Conservation (phyloP, 1,140 invertebrate species). For the Geopemphigus sp. region DNA sequence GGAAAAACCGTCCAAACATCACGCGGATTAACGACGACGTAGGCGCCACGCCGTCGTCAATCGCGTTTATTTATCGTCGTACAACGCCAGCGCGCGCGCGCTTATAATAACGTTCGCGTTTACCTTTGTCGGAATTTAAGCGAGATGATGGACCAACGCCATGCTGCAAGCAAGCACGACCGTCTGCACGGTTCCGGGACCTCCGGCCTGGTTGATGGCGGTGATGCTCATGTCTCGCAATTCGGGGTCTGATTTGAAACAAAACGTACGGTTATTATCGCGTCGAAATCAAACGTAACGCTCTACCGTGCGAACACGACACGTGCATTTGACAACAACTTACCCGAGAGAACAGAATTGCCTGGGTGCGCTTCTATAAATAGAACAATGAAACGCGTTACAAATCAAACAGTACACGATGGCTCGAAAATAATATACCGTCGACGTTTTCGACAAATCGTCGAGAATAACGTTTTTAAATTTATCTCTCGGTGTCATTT, state of each 20-base stretch:
- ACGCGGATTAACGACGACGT: too few species aligned
- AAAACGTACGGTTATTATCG: background rate
- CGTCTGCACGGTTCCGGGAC: background rate
- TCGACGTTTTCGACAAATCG: too few species aligned
- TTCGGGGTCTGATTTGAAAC: slow-evolving; percentile 24
- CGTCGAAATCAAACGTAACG: too few species aligned
- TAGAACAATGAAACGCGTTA: background rate
- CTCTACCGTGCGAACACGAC: too few species aligned
- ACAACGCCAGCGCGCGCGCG: too few species aligned
- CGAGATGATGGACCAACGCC: background rate
- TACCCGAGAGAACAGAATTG: slow-evolving; percentile 29
- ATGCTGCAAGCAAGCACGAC: background rate
- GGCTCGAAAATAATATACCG: too few species aligned
- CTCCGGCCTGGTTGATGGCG: slow-evolving; percentile 1
- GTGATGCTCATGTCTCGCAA: slow-evolving; percentile 39
- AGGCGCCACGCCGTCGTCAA: too few species aligned
- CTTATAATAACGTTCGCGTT: too few species aligned
- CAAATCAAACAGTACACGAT: background rate
- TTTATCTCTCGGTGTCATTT: too few species aligned
- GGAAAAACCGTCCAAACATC: too few species aligned
- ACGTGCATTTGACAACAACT: background rate
- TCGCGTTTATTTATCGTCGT: too few species aligned
- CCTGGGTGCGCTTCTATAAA: slow-evolving; percentile 1
- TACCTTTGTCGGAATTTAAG: slow-evolving; percentile 28
- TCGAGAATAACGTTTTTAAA: too few species aligned